Conservation (phyloP, 2,888 invertebrate species). For the Machimus rusticus region DNA sequence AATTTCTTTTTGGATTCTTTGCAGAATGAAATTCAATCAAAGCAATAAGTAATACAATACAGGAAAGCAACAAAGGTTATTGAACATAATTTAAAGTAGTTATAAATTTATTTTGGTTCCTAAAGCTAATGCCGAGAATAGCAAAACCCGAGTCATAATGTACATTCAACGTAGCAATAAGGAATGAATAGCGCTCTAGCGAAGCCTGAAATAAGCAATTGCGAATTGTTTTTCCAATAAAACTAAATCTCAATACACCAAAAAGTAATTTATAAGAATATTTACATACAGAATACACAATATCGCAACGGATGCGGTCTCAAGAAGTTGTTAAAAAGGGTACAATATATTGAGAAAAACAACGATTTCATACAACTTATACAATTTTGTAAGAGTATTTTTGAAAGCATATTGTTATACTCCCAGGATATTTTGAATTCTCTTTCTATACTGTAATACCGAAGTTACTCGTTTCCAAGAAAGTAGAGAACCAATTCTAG, state of each 20-base stretch:
- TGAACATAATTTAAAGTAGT: slow-evolving; percentile 24
- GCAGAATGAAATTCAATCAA: slow-evolving; percentile 48
- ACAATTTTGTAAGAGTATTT: slow-evolving; percentile 37
- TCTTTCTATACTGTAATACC: not conserved
- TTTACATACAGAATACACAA: slow-evolving; percentile 9
- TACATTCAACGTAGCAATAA: slow-evolving; percentile 18
- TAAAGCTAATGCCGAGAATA: slow-evolving; percentile 38
- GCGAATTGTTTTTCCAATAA: slow-evolving; percentile 3
- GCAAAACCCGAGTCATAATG: slow-evolving; percentile 17
- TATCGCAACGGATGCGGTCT: not conserved
- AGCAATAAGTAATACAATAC: slow-evolving; percentile 47
- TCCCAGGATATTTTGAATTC: slow-evolving; percentile 5
- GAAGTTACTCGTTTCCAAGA: not conserved
- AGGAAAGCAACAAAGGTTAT: slow-evolving; percentile 43
- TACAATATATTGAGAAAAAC: slow-evolving; percentile 32
- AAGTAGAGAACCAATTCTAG: not conserved
- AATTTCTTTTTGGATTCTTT: slow-evolving; percentile 40
- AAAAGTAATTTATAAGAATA: slow-evolving; percentile 25
- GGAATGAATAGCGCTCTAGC: not conserved
- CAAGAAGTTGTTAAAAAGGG: not conserved
- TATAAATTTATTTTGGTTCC: slow-evolving; percentile 45
- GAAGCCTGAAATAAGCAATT: not conserved
- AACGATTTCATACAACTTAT: slow-evolving; percentile 38
- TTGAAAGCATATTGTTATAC: slow-evolving; percentile 14
- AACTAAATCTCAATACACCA: slow-evolving; percentile 26